Evolutionary conservation across 2,888 invertebrate genomes (phyloP).

Genomic region (Agonopterix heracliana): DNA sequence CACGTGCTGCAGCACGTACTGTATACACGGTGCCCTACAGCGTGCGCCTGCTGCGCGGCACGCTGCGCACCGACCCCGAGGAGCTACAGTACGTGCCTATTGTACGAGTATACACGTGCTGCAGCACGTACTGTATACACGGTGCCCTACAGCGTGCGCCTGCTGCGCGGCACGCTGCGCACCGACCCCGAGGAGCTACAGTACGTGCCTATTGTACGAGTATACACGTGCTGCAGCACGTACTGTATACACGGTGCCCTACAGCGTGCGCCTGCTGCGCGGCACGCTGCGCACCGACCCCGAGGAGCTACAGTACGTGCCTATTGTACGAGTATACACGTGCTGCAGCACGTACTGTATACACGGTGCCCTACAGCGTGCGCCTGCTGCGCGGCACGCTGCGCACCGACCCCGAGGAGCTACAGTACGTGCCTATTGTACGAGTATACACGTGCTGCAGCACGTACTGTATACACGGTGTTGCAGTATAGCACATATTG

Average conservation of each 20-base stretch:
- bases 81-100: constrained; percentile 37
- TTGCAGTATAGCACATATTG: too few relatives aligned
- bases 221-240: too few relatives aligned
- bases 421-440: too few relatives aligned
- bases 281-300: constrained; percentile 38
- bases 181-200: constrained; percentile 29
- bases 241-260: constrained; percentile 34
- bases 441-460: too few relatives aligned
- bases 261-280: constrained; percentile 50
- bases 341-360: too few relatives aligned
- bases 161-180: constrained; percentile 44
- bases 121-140: too few relatives aligned
- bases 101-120: too few relatives aligned
- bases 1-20: too few relatives aligned
- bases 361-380: too few relatives aligned
- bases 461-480: too few relatives aligned
- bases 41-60: constrained; percentile 50
- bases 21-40: constrained; percentile 46
- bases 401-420: too few relatives aligned
- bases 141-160: constrained; percentile 54
- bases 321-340: background rate
- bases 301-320: constrained; percentile 34
- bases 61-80: constrained; percentile 29
- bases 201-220: constrained; percentile 29
- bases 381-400: too few relatives aligned